Evolutionary conservation across 2,113 vertebrate genomes (phyloP).

Genomic region (Vidua chalybeata): DNA sequence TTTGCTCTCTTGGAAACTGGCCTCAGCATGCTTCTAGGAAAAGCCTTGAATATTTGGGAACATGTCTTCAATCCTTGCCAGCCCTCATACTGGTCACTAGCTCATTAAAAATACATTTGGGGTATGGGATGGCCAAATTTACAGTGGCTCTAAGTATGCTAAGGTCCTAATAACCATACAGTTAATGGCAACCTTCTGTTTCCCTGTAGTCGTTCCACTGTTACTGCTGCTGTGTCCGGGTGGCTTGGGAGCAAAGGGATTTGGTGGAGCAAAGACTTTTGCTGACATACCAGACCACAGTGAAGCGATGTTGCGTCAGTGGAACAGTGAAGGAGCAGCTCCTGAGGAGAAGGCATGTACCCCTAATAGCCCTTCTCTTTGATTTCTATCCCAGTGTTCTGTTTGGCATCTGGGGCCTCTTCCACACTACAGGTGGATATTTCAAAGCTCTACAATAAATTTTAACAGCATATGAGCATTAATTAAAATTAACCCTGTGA

Average conservation of each 20-base stretch:
- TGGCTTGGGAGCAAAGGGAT: constrained; percentile 58
- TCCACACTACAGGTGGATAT: not conserved
- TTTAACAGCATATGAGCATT: not conserved
- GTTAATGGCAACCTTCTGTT: not conserved
- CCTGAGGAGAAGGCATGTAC: constrained; percentile 75
- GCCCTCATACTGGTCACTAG: not conserved
- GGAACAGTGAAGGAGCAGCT: constrained; percentile 79
- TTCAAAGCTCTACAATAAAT: not conserved
- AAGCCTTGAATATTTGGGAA: not conserved
- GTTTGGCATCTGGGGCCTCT: not conserved
- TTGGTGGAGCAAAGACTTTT: not conserved
- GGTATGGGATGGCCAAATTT: not conserved
- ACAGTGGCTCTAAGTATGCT: not conserved
- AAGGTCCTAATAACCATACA: not conserved
- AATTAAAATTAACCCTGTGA: not conserved
- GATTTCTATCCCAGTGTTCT: not conserved
- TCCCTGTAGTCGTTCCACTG: constrained; percentile 70
- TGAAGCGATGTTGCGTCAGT: constrained; percentile 67
- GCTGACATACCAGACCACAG: constrained; percentile 65
- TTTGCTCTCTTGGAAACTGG: not conserved
- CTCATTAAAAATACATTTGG: not conserved
- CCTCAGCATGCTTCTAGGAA: not conserved
- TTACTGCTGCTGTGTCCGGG: constrained; percentile 74
- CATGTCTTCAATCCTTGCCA: not conserved
- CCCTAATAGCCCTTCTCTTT: not conserved